A percentile compares a stretch with the other conserved stretches of the same genome.
phyloP scores from a whole-genome alignment of 2,888 invertebrate genomes.

The Sialis fuliginosa region DNA sequence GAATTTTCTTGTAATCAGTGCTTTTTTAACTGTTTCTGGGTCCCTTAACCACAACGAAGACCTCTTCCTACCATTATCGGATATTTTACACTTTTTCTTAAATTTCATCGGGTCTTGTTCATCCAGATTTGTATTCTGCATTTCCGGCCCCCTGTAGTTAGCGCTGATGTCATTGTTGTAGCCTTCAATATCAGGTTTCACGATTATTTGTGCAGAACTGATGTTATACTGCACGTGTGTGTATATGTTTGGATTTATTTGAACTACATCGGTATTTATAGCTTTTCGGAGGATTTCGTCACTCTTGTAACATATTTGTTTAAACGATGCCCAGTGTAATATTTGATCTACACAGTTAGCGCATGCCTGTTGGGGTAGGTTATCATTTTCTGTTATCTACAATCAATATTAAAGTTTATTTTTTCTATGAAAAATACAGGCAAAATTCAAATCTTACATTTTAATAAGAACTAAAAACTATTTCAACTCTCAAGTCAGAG shows the following conservation, averaged over 20 bases:
- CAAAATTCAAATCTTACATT: too few relatives aligned
- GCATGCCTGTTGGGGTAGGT: slow-evolving; percentile 14
- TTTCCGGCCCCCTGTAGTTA: too few relatives aligned
- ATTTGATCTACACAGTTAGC: slow-evolving; percentile 14
- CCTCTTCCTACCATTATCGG: background rate
- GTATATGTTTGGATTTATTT: background rate
- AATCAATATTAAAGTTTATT: slow-evolving; percentile 5
- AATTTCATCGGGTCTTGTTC: background rate
- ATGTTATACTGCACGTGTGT: background rate
- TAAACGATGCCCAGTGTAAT: slow-evolving; percentile 16
- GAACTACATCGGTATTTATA: slow-evolving; percentile 1
- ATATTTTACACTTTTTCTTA: background rate
- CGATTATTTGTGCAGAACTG: background rate
- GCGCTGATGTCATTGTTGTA: background rate
- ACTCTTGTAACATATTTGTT: slow-evolving; percentile 14
- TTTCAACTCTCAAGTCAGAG: too few relatives aligned
- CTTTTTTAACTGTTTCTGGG: background rate
- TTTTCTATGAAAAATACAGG: too few relatives aligned
- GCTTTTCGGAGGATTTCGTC: slow-evolving; percentile 12
- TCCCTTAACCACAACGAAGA: background rate
- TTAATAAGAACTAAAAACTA: too few relatives aligned
- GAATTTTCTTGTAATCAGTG: background rate
- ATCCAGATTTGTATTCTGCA: background rate
- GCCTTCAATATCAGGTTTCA: background rate
- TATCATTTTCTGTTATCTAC: slow-evolving; percentile 13